Evolutionary conservation across 2,888 invertebrate genomes (phyloP).

Genomic region (Hemicrepidius hirtus): DNA sequence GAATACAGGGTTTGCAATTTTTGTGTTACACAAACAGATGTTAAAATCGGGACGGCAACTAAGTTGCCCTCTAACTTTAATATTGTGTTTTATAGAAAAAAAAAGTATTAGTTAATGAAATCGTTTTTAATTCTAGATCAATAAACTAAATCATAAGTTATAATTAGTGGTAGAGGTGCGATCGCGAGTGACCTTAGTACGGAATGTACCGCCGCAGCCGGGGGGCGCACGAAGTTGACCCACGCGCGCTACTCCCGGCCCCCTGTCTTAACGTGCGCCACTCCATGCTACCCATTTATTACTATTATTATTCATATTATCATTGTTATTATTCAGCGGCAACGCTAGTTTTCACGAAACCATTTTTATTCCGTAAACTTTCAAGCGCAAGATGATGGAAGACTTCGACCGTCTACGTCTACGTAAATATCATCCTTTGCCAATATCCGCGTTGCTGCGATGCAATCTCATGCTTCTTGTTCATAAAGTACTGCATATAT

Average conservation of each 20-base stretch:
- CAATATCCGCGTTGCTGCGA: slow-evolving; percentile 31
- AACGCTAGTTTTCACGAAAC: slow-evolving; percentile 48
- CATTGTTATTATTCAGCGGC: slow-evolving; percentile 56
- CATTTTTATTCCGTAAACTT: slow-evolving; percentile 45
- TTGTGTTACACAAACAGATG: no score
- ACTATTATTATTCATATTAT: slow-evolving; percentile 57
- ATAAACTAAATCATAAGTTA: slow-evolving; percentile 61
- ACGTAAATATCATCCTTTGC: slow-evolving; percentile 17
- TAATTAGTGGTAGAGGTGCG: slow-evolving; percentile 58
- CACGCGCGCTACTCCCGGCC: slow-evolving; percentile 55
- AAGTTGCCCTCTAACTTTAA: no score
- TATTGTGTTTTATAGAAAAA: no score
- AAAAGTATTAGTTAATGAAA: slow-evolving; percentile 6
- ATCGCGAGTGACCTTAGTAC: slow-evolving; percentile 52
- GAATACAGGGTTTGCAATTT: no score
- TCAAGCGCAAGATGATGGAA: slow-evolving; percentile 38
- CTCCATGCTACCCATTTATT: slow-evolving; percentile 58
- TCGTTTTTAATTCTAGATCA: slow-evolving; percentile 56
- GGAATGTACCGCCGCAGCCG: slow-evolving; percentile 58
- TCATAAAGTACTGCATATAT: slow-evolving; percentile 29
- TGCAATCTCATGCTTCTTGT: slow-evolving; percentile 15
- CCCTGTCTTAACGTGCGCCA: slow-evolving; percentile 56
- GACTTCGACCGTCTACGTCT: not conserved
- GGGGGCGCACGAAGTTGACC: slow-evolving; percentile 61
- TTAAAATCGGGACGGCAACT: no score